These are phyloP conservation scores for Panulirus ornatus DNA, from an alignment of 1,140 invertebrate species.

Conservation along the genomic window DNA sequence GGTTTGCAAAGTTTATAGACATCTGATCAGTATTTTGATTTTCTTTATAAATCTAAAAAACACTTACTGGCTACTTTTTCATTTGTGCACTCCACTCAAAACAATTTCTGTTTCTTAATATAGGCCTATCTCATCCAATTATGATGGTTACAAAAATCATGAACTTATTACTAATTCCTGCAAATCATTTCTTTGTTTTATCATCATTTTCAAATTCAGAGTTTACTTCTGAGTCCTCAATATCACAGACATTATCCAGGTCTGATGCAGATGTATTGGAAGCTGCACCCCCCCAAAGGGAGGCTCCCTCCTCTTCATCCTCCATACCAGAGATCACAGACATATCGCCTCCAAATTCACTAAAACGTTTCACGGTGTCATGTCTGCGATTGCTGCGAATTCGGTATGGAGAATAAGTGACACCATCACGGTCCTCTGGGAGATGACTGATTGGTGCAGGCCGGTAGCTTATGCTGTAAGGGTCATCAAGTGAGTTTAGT, in stretches of 20 bases:
- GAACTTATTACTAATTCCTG: background rate
- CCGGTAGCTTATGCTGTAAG: slow-evolving; percentile 60
- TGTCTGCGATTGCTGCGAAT: slow-evolving; percentile 83
- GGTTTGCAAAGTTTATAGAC: background rate
- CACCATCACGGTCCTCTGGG: slow-evolving; percentile 54
- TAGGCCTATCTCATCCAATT: background rate
- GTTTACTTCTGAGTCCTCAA: slow-evolving; percentile 90
- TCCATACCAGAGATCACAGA: slow-evolving; percentile 76
- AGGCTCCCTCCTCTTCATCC: slow-evolving; percentile 84
- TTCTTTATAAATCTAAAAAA: background rate
- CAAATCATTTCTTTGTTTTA: slow-evolving; percentile 32
- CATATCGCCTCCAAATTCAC: slow-evolving; percentile 74
- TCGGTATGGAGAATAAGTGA: slow-evolving; percentile 81
- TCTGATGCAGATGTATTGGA: slow-evolving; percentile 88
- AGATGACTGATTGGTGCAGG: slow-evolving; percentile 52
- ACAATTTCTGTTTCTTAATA: background rate
- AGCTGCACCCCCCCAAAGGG: slow-evolving; percentile 84
- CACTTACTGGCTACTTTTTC: background rate
- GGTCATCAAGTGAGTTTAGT: slow-evolving; percentile 76
- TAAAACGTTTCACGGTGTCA: slow-evolving; percentile 78
- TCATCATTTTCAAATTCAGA: slow-evolving; percentile 73
- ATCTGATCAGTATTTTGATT: background rate
- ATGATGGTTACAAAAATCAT: background rate
- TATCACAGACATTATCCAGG: slow-evolving; percentile 91
- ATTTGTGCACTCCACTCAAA: slow-evolving; percentile 10